A percentile compares a stretch with the other conserved stretches of the same genome.
phyloP scores from a whole-genome alignment of 2,888 invertebrate genomes.

The Andrena fulva region DNA sequence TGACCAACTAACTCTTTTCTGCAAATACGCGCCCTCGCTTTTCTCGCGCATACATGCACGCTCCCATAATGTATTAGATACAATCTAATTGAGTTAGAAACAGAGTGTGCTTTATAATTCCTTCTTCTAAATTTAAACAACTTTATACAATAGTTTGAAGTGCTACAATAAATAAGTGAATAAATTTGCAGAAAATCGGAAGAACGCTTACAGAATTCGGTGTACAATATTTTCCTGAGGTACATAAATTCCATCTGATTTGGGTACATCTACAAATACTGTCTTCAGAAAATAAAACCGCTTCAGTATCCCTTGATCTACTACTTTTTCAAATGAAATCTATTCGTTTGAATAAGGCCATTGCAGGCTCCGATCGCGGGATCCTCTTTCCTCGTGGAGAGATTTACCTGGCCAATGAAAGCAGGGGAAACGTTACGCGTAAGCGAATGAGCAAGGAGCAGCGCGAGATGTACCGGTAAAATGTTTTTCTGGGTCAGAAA shows the following conservation, averaged over 20 bases:
- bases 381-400: not conserved
- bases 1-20: constrained; percentile 28
- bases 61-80: not conserved
- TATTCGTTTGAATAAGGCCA: not conserved
- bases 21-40: constrained; percentile 6
- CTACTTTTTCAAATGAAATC: not conserved
- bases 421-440: constrained; percentile 2
- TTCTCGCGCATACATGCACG: not conserved
- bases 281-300: not conserved
- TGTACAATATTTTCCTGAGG: not conserved
- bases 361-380: not conserved
- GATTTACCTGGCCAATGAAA: not conserved
- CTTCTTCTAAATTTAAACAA: no score
- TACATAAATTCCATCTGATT: no score
- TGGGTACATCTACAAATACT: not conserved
- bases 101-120: no score
- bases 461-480: constrained; percentile 14
- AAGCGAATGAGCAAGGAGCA: constrained; percentile 45
- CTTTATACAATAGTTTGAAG: no score
- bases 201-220: no score
- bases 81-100: not conserved
- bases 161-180: no score
- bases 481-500: constrained; percentile 62
- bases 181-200: no score
- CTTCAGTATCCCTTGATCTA: not conserved